These are phyloP conservation scores for Cottoperca gobio DNA, from an alignment of 2,797 vertebrate genomes.

Conservation along the genomic window DNA sequence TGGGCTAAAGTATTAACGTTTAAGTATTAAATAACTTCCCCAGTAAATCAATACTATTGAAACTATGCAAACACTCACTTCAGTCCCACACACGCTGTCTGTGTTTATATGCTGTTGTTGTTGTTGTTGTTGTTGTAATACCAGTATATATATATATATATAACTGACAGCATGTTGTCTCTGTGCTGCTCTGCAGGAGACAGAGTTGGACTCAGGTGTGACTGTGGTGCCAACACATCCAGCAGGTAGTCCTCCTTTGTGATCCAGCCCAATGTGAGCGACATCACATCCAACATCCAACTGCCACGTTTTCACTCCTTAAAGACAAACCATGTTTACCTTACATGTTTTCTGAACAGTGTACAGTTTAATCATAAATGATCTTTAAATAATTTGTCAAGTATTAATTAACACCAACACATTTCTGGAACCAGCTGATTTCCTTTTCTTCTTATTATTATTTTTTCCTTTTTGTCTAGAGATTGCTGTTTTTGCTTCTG, in stretches of 20 bases:
- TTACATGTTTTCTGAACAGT: neutral
- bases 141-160: neutral
- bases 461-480: neutral
- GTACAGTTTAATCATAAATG: neutral
- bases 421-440: neutral
- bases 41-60: too few species aligned
- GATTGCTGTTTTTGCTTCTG: neutral
- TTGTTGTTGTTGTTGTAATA: neutral
- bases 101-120: slow-evolving; percentile 4
- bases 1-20: too few species aligned
- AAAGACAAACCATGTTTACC: neutral
- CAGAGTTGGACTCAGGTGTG: neutral
- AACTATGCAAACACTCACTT: too few species aligned
- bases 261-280: neutral
- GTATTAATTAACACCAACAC: neutral
- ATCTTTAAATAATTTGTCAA: neutral
- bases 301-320: neutral
- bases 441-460: neutral
- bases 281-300: neutral
- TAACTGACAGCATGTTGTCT: neutral
- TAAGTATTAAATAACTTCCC: too few species aligned
- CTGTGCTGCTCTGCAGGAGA: neutral
- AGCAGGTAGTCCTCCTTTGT: neutral
- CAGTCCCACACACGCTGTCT: neutral
- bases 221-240: neutral